phyloP scores from a whole-genome alignment of 2,113 vertebrate genomes.

The Alexandromys fortis region DNA sequence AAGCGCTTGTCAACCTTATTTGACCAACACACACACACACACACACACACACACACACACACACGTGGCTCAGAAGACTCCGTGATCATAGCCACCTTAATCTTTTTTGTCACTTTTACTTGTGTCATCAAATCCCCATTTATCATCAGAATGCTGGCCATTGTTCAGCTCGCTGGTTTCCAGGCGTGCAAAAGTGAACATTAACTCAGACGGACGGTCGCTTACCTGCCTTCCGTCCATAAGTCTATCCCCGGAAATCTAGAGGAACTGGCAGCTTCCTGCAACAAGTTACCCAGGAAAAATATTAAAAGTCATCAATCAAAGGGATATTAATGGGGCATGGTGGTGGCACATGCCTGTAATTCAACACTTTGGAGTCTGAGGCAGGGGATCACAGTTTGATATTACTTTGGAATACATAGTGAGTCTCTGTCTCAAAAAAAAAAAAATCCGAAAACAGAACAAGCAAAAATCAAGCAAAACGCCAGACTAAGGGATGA shows the following conservation, averaged over 20 bases:
- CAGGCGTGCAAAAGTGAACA: not conserved
- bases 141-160: not conserved
- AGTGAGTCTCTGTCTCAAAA: not conserved
- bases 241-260: not conserved
- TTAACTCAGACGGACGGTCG: not conserved
- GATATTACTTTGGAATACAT: not conserved
- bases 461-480: not conserved
- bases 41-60: too few relatives aligned
- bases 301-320: not conserved
- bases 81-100: not conserved
- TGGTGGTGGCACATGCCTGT: too few relatives aligned
- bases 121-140: not conserved
- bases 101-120: slow-evolving; percentile 43
- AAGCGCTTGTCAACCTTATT: not conserved
- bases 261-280: not conserved
- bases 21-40: not conserved
- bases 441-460: not conserved
- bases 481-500: not conserved
- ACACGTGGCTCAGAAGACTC: not conserved
- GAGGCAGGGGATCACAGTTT: not conserved
- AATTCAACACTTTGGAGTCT: not conserved
- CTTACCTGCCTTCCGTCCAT: not conserved
- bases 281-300: not conserved
- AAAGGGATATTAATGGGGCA: not conserved
- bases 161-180: slow-evolving; percentile 14